Conservation (phyloP, 1,140 invertebrate genomes). For the Psilanteris sp. region DNA sequence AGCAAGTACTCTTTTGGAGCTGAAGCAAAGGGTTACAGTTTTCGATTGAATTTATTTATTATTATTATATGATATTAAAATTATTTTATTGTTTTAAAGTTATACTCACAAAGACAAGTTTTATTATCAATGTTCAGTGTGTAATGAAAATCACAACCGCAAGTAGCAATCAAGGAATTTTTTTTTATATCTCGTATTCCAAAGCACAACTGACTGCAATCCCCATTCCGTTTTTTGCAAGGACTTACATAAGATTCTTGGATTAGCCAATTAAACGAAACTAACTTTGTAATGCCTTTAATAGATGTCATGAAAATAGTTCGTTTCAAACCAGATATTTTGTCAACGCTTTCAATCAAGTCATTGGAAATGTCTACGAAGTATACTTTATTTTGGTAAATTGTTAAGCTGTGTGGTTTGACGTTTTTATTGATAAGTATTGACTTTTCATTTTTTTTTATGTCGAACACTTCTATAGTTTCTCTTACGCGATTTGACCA, state of each 20-base stretch:
- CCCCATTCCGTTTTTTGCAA: constrained; percentile 4
- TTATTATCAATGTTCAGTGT: background rate
- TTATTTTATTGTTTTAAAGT: background rate
- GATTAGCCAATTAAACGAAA: background rate
- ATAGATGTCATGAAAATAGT: background rate
- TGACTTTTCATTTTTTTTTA: constrained; percentile 10
- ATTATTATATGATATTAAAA: too few species aligned
- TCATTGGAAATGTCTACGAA: background rate
- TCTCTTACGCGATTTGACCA: background rate
- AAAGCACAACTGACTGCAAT: constrained; percentile 9
- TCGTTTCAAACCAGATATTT: background rate
- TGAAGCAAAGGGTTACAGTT: too few species aligned
- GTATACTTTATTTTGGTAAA: background rate
- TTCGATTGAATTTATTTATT: too few species aligned
- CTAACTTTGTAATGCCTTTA: background rate
- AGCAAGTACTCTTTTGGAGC: constrained; percentile 2
- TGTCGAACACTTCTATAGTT: background rate
- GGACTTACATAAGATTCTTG: background rate
- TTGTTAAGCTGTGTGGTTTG: background rate
- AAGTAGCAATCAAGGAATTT: background rate
- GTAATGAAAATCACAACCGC: constrained; percentile 11
- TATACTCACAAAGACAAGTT: constrained; percentile 9
- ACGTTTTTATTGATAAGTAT: background rate
- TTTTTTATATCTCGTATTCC: background rate
- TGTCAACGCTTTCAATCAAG: background rate